Conservation (phyloP, 2,888 invertebrate species). For the Volucella zonaria region DNA sequence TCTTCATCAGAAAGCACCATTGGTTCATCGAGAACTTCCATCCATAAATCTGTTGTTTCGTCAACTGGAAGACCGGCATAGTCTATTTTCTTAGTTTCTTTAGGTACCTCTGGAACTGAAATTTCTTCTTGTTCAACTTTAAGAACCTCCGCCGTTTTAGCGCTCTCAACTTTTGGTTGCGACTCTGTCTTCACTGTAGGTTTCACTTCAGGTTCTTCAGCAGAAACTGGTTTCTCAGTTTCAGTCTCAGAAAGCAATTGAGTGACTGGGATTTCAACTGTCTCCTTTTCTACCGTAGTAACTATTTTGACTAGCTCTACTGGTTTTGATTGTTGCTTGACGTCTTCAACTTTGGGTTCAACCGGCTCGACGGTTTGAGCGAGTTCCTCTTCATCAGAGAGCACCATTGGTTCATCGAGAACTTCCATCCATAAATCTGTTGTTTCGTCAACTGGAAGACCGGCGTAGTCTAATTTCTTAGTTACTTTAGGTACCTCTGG, state of each 20-base stretch:
- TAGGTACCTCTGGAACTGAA: not conserved
- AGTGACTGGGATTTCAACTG: no score
- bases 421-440: constrained; percentile 6
- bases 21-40: constrained; percentile 74
- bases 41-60: constrained; percentile 76
- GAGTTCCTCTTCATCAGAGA: not conserved
- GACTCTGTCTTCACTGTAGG: no score
- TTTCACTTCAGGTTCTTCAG: not conserved
- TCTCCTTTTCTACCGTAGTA: no score
- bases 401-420: constrained; percentile 40
- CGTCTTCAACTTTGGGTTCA: not conserved
- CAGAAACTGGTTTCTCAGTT: no score
- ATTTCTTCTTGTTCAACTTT: not conserved
- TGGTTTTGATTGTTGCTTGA: not conserved
- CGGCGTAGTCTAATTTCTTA: no score
- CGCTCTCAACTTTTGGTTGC: no score
- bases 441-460: no score
- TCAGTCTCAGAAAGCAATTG: no score
- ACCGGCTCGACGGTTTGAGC: not conserved
- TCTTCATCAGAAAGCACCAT: constrained; percentile 74
- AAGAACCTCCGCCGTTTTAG: no score
- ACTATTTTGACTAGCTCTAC: not conserved
- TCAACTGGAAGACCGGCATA: constrained; percentile 76
- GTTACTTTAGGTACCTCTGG: not conserved
- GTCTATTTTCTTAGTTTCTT: constrained; percentile 21